Base-by-base conservation (phyloP, 2,113 vertebrate species). In the Nyctereutes procyonoides region DNA sequence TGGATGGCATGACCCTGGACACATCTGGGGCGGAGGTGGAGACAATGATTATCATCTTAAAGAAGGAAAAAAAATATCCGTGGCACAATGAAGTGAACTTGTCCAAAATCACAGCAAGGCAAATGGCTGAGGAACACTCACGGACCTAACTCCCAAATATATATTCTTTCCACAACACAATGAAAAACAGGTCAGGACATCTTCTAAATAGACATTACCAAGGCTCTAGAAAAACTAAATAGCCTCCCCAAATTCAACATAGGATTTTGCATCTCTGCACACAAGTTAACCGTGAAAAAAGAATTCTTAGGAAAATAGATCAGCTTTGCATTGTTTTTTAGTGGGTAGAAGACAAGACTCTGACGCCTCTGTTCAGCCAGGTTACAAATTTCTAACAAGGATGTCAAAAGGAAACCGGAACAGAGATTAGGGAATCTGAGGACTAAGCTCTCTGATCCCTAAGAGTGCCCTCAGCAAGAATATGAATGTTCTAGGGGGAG, bases 211-310 rank as follows among this genome's bases (percentile, higher is more conserved):
- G 82, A 80, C 53, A 85, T 84, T 53, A 97, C 73, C 35, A 93
- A 97, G 20, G 51, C 14, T 96, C 65, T 82, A 80, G 38, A 95
- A 94, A 94, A 93, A 93, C 56, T 55, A 90, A 69, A 79, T 74
- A 93, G 24, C 28, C 32, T 90, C n/a, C 28, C 7, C 2, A 93
- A 92, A 93, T 17, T 86, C 65, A 95, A 90, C 1, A 16, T 28
- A 93, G 51, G 28, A 95, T 93, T 79, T 69, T 95, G 35, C 0
- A 82, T 28, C 38, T 82, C 76, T 90, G 8, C 35, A 91, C 1
- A 88, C 55, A 95, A 86, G 30, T 11, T 93, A 94, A 93, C 4
- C 35, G 24, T 28, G 32, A 10, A 85, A 73, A 82, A 79, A 62
- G 1, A 93, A 88, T 82, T 88, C 16, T 87, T 58, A 67, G n/a